Percentiles rank a stretch among this genome's conserved stretches.
Conservation (phyloP, 1,140 invertebrate genomes). For the Vanessa atalanta region DNA sequence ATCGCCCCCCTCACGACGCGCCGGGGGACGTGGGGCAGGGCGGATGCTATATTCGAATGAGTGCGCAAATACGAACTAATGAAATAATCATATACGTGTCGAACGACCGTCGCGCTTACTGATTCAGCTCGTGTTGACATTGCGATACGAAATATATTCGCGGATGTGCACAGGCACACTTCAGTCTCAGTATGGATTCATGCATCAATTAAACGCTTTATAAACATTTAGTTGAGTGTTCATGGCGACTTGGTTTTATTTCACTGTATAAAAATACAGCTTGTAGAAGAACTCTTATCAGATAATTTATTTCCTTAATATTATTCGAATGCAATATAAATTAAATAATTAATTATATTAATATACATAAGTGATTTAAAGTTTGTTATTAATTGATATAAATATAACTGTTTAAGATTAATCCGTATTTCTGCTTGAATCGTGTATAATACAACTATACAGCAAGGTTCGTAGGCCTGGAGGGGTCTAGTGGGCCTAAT, state of each 20-base stretch:
- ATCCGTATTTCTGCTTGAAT: background rate
- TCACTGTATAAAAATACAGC: background rate
- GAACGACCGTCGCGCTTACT: slow-evolving; percentile 58
- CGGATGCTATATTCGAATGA: slow-evolving; percentile 69
- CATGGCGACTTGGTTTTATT: slow-evolving; percentile 41
- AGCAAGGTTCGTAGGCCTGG: slow-evolving; percentile 49
- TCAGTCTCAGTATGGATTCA: slow-evolving; percentile 26
- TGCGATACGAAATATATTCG: slow-evolving; percentile 32
- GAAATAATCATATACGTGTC: slow-evolving; percentile 80
- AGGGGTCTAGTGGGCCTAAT: slow-evolving; percentile 73
- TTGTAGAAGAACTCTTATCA: no score
- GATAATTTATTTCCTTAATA: no score
- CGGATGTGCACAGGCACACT: slow-evolving; percentile 20
- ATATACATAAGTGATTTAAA: no score
- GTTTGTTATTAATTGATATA: no score
- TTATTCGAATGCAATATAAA: no score
- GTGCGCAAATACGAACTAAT: slow-evolving; percentile 77
- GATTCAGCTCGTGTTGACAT: slow-evolving; percentile 61
- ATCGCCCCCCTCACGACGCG: slow-evolving; percentile 51
- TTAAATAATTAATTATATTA: no score
- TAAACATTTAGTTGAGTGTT: slow-evolving; percentile 58
- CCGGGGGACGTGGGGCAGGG: slow-evolving; percentile 34
- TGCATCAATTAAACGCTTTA: slow-evolving; percentile 44
- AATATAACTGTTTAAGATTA: no score
- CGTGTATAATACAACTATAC: background rate